Base-by-base conservation (phyloP, 1,140 invertebrate genomes). In the Limonius californicus region DNA sequence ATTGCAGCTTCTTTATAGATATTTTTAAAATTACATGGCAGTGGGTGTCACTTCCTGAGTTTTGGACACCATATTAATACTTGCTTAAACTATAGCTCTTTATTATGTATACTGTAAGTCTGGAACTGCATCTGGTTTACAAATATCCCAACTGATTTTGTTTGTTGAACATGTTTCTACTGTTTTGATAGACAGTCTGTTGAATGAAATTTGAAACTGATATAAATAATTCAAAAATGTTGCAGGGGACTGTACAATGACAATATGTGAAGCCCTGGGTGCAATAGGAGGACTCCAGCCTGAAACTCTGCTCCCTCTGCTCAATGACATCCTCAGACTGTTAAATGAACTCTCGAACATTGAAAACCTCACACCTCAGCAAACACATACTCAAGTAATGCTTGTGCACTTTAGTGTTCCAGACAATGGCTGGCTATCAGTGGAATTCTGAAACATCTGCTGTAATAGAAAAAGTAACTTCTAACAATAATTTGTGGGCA, bases 321-420 rank as follows among this genome's bases (percentile, higher is more conserved):
- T 84, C 39, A 83, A 79, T 8, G 83, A 84, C 63, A 81, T 89
- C 66, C 68, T 87, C 3, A 67, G 71, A 21, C 82, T 83, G 54
- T 72, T 87, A 39, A 68, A 74, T 61, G 61, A 67, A n/a, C 61
- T 72, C 11, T 65, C 64, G 1, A 56, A 60, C 21, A 60, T 69
- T 6, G 47, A 62, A 35, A 58, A 68, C 63, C 68, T 71, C 19
- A 72, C 59, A 16, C 30, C 57, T 16, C 55, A 69, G 54, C 68
- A 78, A 66, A 73, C 64, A 18, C 68, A 72, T 16, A 75, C 73
- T 4, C 76, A 77, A 72, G 83, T 89, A 0, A 87, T 91, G 77
- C 76, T 93, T 1, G n/a, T 91, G 88, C 70, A 92, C 89, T 0
- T 78, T 93, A 50, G 76, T 95, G 32, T 89, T 95, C 64, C 93